Evolutionary conservation across 2,888 invertebrate genomes (phyloP), one percentile per base, ranked within the genome.

Genomic region (Sipunculus nudus): DNA sequence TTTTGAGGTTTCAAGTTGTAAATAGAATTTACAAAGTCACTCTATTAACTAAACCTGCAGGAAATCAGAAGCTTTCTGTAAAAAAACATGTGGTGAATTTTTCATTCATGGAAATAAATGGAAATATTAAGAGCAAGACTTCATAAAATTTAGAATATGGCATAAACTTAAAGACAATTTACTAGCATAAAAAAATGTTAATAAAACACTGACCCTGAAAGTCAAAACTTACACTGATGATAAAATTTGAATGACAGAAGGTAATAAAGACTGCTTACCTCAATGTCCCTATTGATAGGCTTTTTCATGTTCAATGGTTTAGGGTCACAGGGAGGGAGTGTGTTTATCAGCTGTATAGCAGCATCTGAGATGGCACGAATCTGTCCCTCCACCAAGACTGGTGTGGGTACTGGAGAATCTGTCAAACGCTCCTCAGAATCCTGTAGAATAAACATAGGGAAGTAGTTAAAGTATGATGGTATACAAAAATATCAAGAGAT

Each of bases 271-370:
- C 13, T n/a, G 67, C 80, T 77, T 78, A 89, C 89, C 87, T 95
- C 94, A 73, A 96, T 86, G 78, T 96, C 95, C 78, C 92, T 92
- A 77, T 92, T 93, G 83, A 94, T 92, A 75, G 87, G 88, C 86
- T 95, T 96, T 82, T 96, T 95, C 59, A 91, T 90, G 75, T 93
- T 95, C 45, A 86, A 92, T 0, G 93, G 91, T 78, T 93, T 92
- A 2, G 96, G 94, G 79, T 96, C 94, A 63, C 93, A 88, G 62
- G 91, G 90, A 3, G 95, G 94, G 73, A 96, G 85, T 71, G 91
- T 91, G 70, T 90, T 89, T 67, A 92, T 91, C 53, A 96, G 88
- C 73, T 89, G 88, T 75, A 92, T 91, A 0, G 96, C 96, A 0
- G 93, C 92, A 49, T 90, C 87, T 0, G 92, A 91, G 47, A 96